These are phyloP conservation scores for Catostomus latipinnis DNA, from an alignment of 2,797 vertebrate species.

Conservation along the genomic window DNA sequence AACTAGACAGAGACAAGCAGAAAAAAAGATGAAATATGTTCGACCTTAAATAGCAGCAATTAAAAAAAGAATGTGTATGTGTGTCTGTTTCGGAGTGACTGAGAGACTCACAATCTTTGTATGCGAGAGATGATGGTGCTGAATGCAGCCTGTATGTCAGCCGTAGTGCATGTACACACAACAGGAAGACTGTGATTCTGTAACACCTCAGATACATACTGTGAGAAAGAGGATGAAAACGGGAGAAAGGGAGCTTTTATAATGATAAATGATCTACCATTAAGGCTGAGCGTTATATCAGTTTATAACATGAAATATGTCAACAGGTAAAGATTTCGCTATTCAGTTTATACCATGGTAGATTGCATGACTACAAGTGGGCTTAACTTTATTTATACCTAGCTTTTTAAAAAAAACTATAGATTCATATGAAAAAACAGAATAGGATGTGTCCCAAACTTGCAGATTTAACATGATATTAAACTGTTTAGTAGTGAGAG, in stretches of 20 bases:
- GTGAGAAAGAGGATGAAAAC: slow-evolving; percentile 26
- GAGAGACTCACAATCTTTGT: slow-evolving; percentile 91
- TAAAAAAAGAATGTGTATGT: neutral
- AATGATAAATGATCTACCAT: too few relatives aligned
- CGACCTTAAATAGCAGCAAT: neutral
- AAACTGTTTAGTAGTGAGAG: too few relatives aligned
- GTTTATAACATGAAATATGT: too few relatives aligned
- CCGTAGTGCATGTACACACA: slow-evolving; percentile 92
- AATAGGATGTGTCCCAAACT: too few relatives aligned
- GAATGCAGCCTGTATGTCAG: slow-evolving; percentile 96
- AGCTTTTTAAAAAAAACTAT: too few relatives aligned
- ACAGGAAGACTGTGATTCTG: slow-evolving; percentile 92
- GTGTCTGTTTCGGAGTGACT: neutral
- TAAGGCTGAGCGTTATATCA: too few relatives aligned
- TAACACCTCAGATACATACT: slow-evolving; percentile 92
- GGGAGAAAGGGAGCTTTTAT: neutral
- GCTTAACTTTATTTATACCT: too few relatives aligned
- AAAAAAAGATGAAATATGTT: neutral
- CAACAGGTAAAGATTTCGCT: too few relatives aligned
- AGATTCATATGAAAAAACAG: too few relatives aligned
- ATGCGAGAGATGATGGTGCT: slow-evolving; percentile 96
- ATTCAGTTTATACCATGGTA: too few relatives aligned
- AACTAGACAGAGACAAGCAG: slow-evolving; percentile 73
- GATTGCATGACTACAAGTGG: too few relatives aligned
- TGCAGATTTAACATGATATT: too few relatives aligned